These are phyloP conservation scores for Neodontobutis hainanensis DNA, from an alignment of 2,113 vertebrate species.

Conservation along the genomic window DNA sequence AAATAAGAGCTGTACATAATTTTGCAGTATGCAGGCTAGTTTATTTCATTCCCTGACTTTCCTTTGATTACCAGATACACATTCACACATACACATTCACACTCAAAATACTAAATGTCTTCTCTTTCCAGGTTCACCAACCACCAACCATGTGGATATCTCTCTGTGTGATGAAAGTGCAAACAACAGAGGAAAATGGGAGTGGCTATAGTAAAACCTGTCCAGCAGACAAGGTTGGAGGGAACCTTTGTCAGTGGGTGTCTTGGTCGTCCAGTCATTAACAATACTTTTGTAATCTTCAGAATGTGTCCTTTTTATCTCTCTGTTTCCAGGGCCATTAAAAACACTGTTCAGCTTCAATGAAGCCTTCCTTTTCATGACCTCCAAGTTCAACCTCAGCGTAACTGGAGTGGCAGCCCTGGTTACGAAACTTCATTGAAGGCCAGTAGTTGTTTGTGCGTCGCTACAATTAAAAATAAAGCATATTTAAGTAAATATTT, in stretches of 20 bases:
- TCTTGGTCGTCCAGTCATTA: slow-evolving; percentile 36
- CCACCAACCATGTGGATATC: slow-evolving; percentile 33
- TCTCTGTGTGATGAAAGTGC: slow-evolving; percentile 47
- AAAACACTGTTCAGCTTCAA: slow-evolving; percentile 92
- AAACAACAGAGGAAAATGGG: slow-evolving; percentile 48
- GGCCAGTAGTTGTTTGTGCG: slow-evolving; percentile 90
- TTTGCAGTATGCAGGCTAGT: slow-evolving; percentile 74
- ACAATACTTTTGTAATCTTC: slow-evolving; percentile 28
- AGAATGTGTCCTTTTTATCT: slow-evolving; percentile 33
- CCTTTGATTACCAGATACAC: slow-evolving; percentile 41
- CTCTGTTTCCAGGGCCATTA: slow-evolving; percentile 61
- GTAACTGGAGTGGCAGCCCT: slow-evolving; percentile 82
- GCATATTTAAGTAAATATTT: neutral
- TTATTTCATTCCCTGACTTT: slow-evolving; percentile 55
- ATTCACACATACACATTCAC: slow-evolving; percentile 28
- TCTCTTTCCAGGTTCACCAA: slow-evolving; percentile 36
- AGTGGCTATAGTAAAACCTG: slow-evolving; percentile 58
- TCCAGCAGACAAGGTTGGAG: slow-evolving; percentile 49
- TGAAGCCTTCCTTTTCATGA: slow-evolving; percentile 92
- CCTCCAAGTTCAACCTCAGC: slow-evolving; percentile 87
- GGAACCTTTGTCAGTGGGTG: slow-evolving; percentile 22
- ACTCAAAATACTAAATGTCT: slow-evolving; percentile 29
- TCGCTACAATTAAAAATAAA: slow-evolving; percentile 71
- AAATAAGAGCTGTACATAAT: slow-evolving; percentile 67
- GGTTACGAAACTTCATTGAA: slow-evolving; percentile 92